Conservation (phyloP, 1,140 invertebrate species). For the Conus betulinus region DNA sequence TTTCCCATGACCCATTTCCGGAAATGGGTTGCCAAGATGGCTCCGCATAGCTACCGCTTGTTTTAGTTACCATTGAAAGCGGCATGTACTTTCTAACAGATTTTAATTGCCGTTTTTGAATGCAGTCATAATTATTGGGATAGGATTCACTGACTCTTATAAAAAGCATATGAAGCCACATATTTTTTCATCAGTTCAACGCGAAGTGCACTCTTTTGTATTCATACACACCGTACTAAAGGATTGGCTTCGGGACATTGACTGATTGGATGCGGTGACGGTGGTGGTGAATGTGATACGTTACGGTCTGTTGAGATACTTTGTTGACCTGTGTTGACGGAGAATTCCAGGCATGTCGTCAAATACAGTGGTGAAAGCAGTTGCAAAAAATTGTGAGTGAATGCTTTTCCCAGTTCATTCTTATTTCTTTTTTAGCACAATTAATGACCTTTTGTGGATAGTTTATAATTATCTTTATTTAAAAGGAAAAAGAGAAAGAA, state of each 20-base stretch:
- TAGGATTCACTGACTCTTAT: too few relatives aligned
- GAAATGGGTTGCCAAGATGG: constrained; percentile 26
- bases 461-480: too few relatives aligned
- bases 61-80: constrained; percentile 14
- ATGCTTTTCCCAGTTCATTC: background rate
- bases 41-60: constrained; percentile 25
- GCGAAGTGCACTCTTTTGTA: constrained; percentile 4
- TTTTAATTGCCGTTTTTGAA: too few relatives aligned
- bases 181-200: background rate
- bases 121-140: background rate
- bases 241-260: background rate
- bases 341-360: constrained; percentile 42
- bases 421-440: too few relatives aligned
- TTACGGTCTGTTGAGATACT: background rate
- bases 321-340: background rate
- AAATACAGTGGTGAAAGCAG: constrained; percentile 50
- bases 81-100: background rate
- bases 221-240: background rate
- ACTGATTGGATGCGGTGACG: background rate
- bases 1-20: constrained; percentile 12
- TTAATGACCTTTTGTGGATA: background rate
- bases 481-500: too few relatives aligned
- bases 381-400: constrained; percentile 54
- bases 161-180: too few relatives aligned
- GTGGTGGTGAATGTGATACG: background rate